Evolutionary conservation across 2,888 invertebrate genomes (phyloP), one percentile per base, ranked within the genome.

Genomic region (Arctia plantaginis): DNA sequence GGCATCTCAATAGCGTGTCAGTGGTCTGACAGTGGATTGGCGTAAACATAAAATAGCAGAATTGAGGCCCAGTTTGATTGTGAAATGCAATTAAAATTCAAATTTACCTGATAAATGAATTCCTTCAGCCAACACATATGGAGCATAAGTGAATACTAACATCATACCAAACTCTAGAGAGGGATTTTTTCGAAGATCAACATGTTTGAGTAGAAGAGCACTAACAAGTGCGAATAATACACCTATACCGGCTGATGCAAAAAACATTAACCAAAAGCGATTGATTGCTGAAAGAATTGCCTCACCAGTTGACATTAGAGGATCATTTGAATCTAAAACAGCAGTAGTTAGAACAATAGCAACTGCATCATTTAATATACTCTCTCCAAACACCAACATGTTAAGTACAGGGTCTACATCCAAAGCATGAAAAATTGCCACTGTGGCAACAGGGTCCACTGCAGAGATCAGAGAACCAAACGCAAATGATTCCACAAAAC

Each of bases 101-200:
- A 35, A 76, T 69, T 90, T 93, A 98, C 98, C 99, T 86, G 99
- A 99, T 74, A 99, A 94, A 91, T 99, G 98, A 80, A 99, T 97
- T 44, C 99, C 99, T 96, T 99, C 99, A 64, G 99, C 99, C 74
- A 99, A 96, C 3, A 99, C 99, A 94, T 99, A 99, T 0, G 99
- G 99, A 15, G 99, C 98, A 94, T 99, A 99, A 3, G 99, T 99
- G 90, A 99, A 99, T 66, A 99, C 99, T 84, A 99, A 94, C 98
- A 99, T 99, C 96, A 99, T 98, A 64, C 99, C 99, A 96, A 99
- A 99, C 94, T 99, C 99, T 77, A 99, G 95, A 12, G 99, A 99
- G 0, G 99, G 99, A 95, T 99, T 99, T 91, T 99, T 99, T 73
- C 99, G 96, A 76, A 99, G 96, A 95, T 99, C 99, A 78, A 99